Conservation (phyloP, 2,113 vertebrate species). For the Carassius auratus region DNA sequence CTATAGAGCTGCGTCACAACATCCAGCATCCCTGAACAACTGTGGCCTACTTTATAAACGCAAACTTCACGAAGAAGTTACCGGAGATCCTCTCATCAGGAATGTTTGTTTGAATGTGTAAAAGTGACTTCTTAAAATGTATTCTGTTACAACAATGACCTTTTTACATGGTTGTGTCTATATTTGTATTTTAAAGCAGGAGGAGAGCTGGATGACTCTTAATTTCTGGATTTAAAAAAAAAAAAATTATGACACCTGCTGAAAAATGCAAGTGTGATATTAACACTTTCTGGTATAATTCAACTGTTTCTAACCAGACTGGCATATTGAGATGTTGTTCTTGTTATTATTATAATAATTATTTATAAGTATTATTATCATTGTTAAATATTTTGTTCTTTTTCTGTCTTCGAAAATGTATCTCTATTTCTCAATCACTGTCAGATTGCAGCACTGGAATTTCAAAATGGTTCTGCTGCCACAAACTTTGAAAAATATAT, state of each 20-base stretch:
- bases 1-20: background rate
- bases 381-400: background rate
- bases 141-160: constrained; percentile 24
- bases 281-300: background rate
- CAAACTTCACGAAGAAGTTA: background rate
- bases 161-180: constrained; percentile 37
- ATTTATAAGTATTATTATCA: background rate
- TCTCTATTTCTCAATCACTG: too few species aligned
- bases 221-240: too few species aligned
- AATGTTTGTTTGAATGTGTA: background rate
- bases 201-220: constrained; percentile 28
- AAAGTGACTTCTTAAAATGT: background rate
- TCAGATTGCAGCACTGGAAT: too few species aligned
- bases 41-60: background rate
- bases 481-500: constrained; percentile 62
- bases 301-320: background rate
- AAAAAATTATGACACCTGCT: background rate
- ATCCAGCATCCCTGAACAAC: background rate
- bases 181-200: constrained; percentile 58
- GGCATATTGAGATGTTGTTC: constrained; percentile 30
- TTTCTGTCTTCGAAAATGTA: background rate
- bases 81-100: background rate
- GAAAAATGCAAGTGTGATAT: background rate
- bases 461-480: constrained; percentile 42
- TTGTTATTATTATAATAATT: background rate